phyloP scores from a whole-genome alignment of 1,140 invertebrate species.

The Aphaenogaster floridana region DNA sequence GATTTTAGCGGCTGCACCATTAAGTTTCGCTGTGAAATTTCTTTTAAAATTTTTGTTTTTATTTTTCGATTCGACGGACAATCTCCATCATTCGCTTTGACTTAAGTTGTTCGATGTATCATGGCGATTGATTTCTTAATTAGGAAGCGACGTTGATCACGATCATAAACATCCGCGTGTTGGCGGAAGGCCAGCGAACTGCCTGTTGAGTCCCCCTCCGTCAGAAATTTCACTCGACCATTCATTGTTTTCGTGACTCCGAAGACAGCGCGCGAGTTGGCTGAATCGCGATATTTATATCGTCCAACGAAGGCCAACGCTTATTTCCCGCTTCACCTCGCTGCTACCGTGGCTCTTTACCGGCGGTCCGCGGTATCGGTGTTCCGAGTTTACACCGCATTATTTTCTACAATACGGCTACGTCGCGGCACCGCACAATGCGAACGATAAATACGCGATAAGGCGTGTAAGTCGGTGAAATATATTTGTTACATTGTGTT shows the following conservation, averaged over 20 bases:
- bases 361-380: slow-evolving; percentile 41
- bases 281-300: slow-evolving; percentile 62
- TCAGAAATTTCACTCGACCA: slow-evolving; percentile 4
- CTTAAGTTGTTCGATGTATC: background rate
- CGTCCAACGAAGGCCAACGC: slow-evolving; percentile 42
- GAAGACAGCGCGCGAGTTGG: slow-evolving; percentile 31
- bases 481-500: slow-evolving; percentile 40
- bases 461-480: slow-evolving; percentile 25
- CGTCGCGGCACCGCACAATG: slow-evolving; percentile 38
- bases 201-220: slow-evolving; percentile 66
- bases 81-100: background rate
- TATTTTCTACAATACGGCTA: slow-evolving; percentile 57
- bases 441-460: slow-evolving; percentile 50
- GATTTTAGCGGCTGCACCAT: background rate
- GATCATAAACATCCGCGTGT: slow-evolving; percentile 22
- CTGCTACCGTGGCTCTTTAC: slow-evolving; percentile 26
- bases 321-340: slow-evolving; percentile 57
- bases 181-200: slow-evolving; percentile 68
- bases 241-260: slow-evolving; percentile 50
- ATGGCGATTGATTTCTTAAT: slow-evolving; percentile 4
- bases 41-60: background rate
- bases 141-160: background rate
- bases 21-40: background rate
- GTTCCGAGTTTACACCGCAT: slow-evolving; percentile 37
- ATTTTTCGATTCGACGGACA: background rate